Conservation (phyloP, 2,888 invertebrate species). For the Alviniconcha strummeri region DNA sequence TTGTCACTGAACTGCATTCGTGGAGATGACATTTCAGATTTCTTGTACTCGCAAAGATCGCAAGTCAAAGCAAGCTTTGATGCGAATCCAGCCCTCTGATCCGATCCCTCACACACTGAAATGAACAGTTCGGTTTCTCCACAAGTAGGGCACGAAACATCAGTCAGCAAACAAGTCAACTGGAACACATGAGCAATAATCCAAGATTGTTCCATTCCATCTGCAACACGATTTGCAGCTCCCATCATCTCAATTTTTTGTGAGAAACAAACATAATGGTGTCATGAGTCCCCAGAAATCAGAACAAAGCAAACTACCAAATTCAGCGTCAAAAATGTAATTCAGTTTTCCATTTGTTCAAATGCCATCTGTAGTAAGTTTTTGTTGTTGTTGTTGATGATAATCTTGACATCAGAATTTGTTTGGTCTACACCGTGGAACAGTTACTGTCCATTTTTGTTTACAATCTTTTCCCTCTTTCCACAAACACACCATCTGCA, state of each 20-base stretch:
- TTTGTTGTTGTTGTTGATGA: no score
- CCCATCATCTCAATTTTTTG: not conserved
- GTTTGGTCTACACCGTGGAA: no score
- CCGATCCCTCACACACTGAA: not conserved
- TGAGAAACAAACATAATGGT: no score
- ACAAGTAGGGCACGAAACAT: not conserved
- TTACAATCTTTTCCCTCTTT: no score
- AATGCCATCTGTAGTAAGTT: no score
- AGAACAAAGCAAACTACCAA: no score
- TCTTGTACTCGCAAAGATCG: not conserved
- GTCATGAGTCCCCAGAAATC: no score
- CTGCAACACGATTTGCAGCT: not conserved
- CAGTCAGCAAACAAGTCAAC: not conserved
- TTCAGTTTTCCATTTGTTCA: no score
- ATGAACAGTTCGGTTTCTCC: not conserved
- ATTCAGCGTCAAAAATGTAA: no score
- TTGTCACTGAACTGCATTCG: not conserved
- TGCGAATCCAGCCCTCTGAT: conserved; percentile 2
- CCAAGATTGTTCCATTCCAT: not conserved
- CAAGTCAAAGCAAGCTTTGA: not conserved
- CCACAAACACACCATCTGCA: no score
- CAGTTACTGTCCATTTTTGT: no score
- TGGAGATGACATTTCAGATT: not conserved
- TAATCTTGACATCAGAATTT: no score
- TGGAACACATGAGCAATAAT: not conserved